phyloP scores from a whole-genome alignment of 2,113 vertebrate species.

The Seriola quinqueradiata region DNA sequence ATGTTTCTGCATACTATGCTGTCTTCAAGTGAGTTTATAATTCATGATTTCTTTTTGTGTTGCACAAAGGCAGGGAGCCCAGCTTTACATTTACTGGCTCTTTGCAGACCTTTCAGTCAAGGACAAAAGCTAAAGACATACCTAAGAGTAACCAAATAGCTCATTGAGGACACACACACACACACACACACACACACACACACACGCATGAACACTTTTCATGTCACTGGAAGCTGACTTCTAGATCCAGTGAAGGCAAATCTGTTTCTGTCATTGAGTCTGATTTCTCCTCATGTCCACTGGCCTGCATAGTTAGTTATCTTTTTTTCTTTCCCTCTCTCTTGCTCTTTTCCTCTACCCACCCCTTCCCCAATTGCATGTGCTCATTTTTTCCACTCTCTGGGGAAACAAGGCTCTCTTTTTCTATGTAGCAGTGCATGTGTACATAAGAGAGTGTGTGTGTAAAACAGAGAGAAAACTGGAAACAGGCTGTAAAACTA shows the following conservation, averaged over 20 bases:
- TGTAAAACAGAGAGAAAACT: slow-evolving; percentile 37
- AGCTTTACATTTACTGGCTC: slow-evolving; percentile 1
- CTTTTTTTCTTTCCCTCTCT: slow-evolving; percentile 19
- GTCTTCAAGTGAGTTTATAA: not conserved
- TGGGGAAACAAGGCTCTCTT: slow-evolving; percentile 66
- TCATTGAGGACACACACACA: not conserved
- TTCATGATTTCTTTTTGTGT: slow-evolving; percentile 13
- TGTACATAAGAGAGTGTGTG: slow-evolving; percentile 32
- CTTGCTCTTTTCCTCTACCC: slow-evolving; percentile 56
- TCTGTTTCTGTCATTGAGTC: slow-evolving; percentile 41
- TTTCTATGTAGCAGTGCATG: slow-evolving; percentile 55
- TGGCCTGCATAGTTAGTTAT: slow-evolving; percentile 19
- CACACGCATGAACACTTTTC: not conserved
- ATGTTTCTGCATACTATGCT: not conserved
- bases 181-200: not conserved
- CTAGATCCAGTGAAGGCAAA: slow-evolving; percentile 7
- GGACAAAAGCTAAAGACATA: slow-evolving; percentile 20
- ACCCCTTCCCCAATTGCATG: slow-evolving; percentile 68
- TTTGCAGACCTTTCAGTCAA: not conserved
- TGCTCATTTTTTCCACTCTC: slow-evolving; percentile 81
- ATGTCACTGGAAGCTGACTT: not conserved
- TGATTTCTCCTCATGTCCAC: slow-evolving; percentile 18
- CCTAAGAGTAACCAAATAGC: not conserved
- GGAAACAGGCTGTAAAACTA: slow-evolving; percentile 37
- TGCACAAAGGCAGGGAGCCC: not conserved